Conservation (phyloP, 2,113 vertebrate genomes). For the Phycodurus eques region DNA sequence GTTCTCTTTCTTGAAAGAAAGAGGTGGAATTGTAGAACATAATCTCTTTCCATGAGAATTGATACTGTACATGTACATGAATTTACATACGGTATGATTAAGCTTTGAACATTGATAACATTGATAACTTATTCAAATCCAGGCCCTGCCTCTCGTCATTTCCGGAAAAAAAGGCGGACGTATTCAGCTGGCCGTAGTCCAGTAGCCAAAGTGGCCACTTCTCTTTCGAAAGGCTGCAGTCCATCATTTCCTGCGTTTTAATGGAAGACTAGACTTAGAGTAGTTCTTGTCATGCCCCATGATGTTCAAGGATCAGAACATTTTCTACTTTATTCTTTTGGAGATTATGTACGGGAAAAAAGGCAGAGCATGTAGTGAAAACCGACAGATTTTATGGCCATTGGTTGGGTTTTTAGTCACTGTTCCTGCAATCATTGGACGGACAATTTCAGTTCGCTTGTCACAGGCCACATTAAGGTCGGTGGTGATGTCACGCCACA, state of each 20-base stretch:
- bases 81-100: too few species aligned
- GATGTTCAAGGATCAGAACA: conserved; percentile 18
- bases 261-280: conserved; percentile 25
- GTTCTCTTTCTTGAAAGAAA: not conserved
- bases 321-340: conserved; percentile 17
- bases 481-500: too few species aligned
- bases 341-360: not conserved
- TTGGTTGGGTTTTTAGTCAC: too few species aligned
- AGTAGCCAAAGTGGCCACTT: conserved; percentile 31
- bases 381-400: too few species aligned
- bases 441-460: too few species aligned
- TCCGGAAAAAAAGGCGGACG: conserved; percentile 25
- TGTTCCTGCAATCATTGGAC: too few species aligned
- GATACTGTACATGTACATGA: too few species aligned
- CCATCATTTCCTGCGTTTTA: conserved; percentile 28
- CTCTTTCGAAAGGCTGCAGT: conserved; percentile 27
- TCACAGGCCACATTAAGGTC: too few species aligned
- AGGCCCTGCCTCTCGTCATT: conserved; percentile 24
- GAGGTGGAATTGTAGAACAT: too few species aligned
- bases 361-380: not conserved
- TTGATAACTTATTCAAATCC: conserved; percentile 18
- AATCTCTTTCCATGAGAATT: too few species aligned
- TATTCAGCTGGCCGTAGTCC: conserved; percentile 32
- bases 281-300: conserved; percentile 30
- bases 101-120: too few species aligned